Percentiles rank a stretch among this genome's conserved stretches.
Evolutionary conservation across 2,888 invertebrate genomes (phyloP).

Genomic region (Lapara coniferarum): DNA sequence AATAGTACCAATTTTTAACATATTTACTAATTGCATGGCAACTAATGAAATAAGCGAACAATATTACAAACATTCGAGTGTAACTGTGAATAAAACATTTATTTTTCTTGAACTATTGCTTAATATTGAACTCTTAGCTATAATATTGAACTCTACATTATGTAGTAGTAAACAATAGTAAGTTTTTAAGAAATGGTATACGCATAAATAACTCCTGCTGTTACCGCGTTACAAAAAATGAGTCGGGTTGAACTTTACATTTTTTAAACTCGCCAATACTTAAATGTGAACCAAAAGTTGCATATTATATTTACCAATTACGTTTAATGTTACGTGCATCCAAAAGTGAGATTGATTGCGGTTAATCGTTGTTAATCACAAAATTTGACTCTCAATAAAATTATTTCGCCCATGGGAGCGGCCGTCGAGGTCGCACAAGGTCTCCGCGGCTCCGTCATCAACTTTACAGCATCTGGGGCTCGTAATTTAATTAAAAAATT

Average conservation of each 20-base stretch:
- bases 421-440: conserved; percentile 27
- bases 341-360: conserved; percentile 21
- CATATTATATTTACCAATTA: conserved; percentile 14
- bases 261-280: not conserved
- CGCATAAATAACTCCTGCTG: too few species aligned
- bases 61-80: conserved; percentile 4
- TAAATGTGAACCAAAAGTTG: not conserved
- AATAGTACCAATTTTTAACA: not conserved
- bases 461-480: conserved; percentile 69
- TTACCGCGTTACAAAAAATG: not conserved
- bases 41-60: conserved; percentile 7
- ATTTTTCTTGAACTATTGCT: not conserved
- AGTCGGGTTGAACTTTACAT: not conserved
- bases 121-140: too few species aligned
- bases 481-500: conserved; percentile 84
- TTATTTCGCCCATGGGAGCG: conserved; percentile 33
- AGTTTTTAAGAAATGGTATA: too few species aligned
- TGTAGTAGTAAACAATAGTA: too few species aligned
- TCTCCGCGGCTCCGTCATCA: conserved; percentile 53
- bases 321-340: conserved; percentile 19
- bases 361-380: conserved; percentile 23
- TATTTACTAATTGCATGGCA: not conserved
- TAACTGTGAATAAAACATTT: not conserved
- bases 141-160: conserved; percentile 6
- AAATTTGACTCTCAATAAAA: conserved; percentile 37